Percentiles rank a stretch among this genome's conserved stretches.
phyloP scores from a whole-genome alignment of 2,888 invertebrate genomes.

The Caenorhabditis afra region DNA sequence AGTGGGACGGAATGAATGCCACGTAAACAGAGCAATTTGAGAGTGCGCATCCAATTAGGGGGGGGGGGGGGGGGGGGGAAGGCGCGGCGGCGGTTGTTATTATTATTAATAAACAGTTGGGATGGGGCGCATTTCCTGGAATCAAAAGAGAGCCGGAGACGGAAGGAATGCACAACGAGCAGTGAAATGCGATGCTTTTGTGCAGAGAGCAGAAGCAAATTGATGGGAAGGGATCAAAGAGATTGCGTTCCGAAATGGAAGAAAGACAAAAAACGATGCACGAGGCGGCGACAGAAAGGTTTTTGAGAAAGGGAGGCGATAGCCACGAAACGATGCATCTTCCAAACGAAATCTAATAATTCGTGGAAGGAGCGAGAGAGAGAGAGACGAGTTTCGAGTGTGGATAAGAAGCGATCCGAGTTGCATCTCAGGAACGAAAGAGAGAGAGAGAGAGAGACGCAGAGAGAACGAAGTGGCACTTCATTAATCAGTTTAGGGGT shows the following conservation, averaged over 20 bases:
- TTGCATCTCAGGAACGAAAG: slow-evolving; percentile 10
- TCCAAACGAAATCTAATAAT: slow-evolving; percentile 52
- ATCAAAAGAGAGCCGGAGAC: slow-evolving; percentile 12
- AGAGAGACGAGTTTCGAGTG: slow-evolving; percentile 2
- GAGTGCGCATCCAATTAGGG: slow-evolving; percentile 17
- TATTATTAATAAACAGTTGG: slow-evolving; percentile 42
- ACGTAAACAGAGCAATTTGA: slow-evolving; percentile 27
- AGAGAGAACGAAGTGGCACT: too few species aligned
- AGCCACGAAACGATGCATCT: slow-evolving; percentile 21
- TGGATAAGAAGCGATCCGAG: slow-evolving; percentile 21
- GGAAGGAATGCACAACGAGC: slow-evolving; percentile 1
- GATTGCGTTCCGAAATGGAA: not conserved
- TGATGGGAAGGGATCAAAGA: slow-evolving; percentile 51
- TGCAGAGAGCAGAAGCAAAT: too few species aligned
- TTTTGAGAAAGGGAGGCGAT: slow-evolving; percentile 16
- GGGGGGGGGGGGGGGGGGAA: not conserved
- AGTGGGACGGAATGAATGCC: too few species aligned
- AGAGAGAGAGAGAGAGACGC: not conserved
- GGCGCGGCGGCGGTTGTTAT: too few species aligned
- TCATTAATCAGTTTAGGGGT: too few species aligned
- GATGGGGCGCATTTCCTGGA: not conserved
- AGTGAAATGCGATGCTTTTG: slow-evolving; percentile 33
- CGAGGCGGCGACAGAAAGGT: slow-evolving; percentile 1
- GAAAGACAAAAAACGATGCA: not conserved
- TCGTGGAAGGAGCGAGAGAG: slow-evolving; percentile 33